Evolutionary conservation across 2,797 vertebrate genomes (phyloP).

Genomic region (Benthosema pterotum): DNA sequence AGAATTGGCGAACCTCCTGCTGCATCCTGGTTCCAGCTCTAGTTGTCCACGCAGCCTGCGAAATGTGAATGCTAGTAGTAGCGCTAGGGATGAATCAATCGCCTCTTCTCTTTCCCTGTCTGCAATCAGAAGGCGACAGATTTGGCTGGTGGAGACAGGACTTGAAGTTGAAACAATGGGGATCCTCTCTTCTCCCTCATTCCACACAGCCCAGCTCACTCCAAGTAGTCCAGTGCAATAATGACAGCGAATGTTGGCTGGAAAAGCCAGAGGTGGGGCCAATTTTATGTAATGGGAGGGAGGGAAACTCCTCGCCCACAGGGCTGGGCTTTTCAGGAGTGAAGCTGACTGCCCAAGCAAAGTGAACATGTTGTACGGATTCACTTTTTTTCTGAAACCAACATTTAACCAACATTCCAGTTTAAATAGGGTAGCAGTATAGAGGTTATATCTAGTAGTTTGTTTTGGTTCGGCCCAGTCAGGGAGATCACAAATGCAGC

Average conservation of each 20-base stretch:
- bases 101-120: conserved; percentile 51
- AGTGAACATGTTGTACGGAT: conserved; percentile 32
- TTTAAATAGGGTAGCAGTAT: no score
- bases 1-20: conserved; percentile 69
- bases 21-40: conserved; percentile 64
- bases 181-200: conserved; percentile 32
- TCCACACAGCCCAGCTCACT: conserved; percentile 34
- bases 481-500: background rate
- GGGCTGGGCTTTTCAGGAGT: conserved; percentile 36
- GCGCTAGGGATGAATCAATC: conserved; percentile 52
- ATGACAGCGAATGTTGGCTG: conserved; percentile 58
- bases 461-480: background rate
- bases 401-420: no score
- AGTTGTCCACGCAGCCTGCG: conserved; percentile 36
- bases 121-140: conserved; percentile 17
- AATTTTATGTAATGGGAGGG: conserved; percentile 59
- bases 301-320: conserved; percentile 59
- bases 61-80: conserved; percentile 30
- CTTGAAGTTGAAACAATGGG: conserved; percentile 11
- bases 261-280: conserved; percentile 62
- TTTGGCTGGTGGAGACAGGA: conserved; percentile 40
- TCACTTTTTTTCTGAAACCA: background rate
- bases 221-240: conserved; percentile 36
- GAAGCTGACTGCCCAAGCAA: conserved; percentile 22
- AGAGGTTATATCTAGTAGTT: background rate